Percentiles rank a stretch among this genome's conserved stretches.
These are phyloP conservation scores for Epizoanthus illoricatus DNA, from an alignment of 92 coral and sea anemone species.

Conservation along the genomic window DNA sequence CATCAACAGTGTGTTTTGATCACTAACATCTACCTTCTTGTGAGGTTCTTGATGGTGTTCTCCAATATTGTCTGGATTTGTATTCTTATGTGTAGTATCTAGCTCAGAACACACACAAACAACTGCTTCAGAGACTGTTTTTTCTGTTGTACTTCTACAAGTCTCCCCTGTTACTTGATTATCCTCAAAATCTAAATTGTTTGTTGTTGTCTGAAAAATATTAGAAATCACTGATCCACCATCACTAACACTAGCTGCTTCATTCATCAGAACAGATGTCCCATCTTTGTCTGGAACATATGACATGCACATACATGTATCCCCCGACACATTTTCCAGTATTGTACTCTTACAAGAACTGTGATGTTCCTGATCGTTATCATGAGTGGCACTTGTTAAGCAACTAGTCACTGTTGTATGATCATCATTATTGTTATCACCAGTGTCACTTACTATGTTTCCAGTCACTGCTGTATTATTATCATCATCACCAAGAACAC, in stretches of 20 bases:
- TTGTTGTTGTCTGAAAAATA: not conserved
- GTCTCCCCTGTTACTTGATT: not conserved
- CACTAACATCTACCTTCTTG: no score
- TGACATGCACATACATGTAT: no score
- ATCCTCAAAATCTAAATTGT: not conserved
- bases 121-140: not conserved
- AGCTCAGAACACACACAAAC: not conserved
- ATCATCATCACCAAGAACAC: not conserved
- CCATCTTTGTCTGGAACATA: not conserved
- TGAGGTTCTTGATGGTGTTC: no score
- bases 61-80: no score
- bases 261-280: not conserved
- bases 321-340: no score
- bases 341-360: no score
- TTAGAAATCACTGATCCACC: not conserved
- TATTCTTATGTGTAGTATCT: no score
- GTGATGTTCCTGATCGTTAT: no score
- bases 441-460: not conserved
- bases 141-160: not conserved
- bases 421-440: not conserved
- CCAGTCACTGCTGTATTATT: no score
- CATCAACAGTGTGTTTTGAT: no score
- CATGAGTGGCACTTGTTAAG: no score
- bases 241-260: not conserved
- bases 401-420: not conserved